These are phyloP conservation scores for Mugil cephalus DNA, from an alignment of 2,113 vertebrate species.

Conservation along the genomic window DNA sequence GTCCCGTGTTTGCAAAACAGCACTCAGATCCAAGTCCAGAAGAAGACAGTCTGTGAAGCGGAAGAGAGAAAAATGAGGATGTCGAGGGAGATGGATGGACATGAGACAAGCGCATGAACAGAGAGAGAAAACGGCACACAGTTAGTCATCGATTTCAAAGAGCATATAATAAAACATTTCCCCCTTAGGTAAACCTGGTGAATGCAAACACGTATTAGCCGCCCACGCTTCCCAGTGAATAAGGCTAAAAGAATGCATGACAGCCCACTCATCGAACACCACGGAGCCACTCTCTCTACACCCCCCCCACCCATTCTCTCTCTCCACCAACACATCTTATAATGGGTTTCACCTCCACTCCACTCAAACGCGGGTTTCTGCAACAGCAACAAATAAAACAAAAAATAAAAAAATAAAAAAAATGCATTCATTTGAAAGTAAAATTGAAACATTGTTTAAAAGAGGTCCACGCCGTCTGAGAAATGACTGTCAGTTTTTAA, in stretches of 20 bases:
- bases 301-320: conserved; percentile 53
- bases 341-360: conserved; percentile 80
- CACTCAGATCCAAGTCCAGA: conserved; percentile 24
- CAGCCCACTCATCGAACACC: conserved; percentile 80
- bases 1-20: background rate
- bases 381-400: conserved; percentile 18
- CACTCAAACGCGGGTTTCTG: conserved; percentile 51
- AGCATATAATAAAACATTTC: conserved; percentile 85
- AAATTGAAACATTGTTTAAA: conserved; percentile 75
- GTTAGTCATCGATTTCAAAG: conserved; percentile 88
- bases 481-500: conserved; percentile 68
- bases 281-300: conserved; percentile 69
- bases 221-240: conserved; percentile 83
- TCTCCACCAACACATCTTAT: conserved; percentile 74
- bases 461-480: conserved; percentile 42
- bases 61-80: conserved; percentile 3
- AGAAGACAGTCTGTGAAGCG: background rate
- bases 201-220: conserved; percentile 87
- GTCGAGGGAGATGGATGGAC: conserved; percentile 41
- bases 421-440: conserved; percentile 67
- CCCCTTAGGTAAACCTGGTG: conserved; percentile 86
- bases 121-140: conserved; percentile 61
- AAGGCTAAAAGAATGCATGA: conserved; percentile 84
- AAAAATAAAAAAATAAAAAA: conserved; percentile 26
- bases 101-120: conserved; percentile 23